These are phyloP conservation scores for Condylura cristata DNA, from an alignment of 2,113 vertebrate genomes.

Conservation along the genomic window DNA sequence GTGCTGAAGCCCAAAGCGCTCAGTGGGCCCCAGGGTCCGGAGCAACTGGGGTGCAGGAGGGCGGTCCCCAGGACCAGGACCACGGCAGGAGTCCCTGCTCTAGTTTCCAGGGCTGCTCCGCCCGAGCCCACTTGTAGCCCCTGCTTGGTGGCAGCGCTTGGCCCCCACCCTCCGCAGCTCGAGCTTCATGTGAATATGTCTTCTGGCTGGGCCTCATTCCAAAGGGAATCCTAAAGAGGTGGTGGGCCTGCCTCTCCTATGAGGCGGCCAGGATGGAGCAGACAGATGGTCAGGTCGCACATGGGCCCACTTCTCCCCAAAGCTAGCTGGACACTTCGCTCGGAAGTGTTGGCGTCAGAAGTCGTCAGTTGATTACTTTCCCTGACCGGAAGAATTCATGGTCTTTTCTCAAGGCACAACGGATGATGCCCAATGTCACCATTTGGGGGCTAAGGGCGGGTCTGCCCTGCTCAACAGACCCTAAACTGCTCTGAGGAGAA, in stretches of 20 bases:
- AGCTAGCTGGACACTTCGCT: neutral
- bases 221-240: neutral
- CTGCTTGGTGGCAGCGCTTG: neutral
- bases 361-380: neutral
- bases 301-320: neutral
- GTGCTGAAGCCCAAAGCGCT: neutral
- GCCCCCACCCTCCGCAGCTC: neutral
- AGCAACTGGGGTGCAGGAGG: too few relatives aligned
- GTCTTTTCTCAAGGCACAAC: neutral
- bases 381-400: neutral
- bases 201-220: neutral
- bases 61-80: neutral
- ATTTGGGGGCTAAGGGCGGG: neutral
- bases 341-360: neutral
- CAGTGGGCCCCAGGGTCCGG: fast-evolving
- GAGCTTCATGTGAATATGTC: neutral
- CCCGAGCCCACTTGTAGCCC: too few relatives aligned
- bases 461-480: neutral
- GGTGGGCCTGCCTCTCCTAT: neutral
- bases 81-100: too few relatives aligned
- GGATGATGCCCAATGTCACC: neutral
- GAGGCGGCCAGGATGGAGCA: neutral
- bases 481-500: neutral
- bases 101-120: too few relatives aligned
- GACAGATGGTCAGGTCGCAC: neutral